Percentiles rank a stretch among this genome's conserved stretches.
Evolutionary conservation across 2,888 invertebrate species (phyloP).

Genomic region (Watsonalla cultraria): DNA sequence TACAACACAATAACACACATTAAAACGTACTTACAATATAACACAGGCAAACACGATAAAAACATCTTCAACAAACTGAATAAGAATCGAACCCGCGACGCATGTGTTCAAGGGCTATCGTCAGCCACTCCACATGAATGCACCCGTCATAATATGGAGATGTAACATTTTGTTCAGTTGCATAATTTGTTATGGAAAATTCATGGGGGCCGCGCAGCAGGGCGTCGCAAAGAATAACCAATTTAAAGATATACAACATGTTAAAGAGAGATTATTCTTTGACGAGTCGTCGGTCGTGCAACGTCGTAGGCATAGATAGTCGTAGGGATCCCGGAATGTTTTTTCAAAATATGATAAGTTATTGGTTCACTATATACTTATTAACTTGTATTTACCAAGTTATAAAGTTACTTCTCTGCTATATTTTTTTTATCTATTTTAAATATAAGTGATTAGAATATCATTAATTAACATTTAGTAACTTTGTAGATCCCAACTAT

Average conservation of each 20-base stretch:
- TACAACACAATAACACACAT: slow-evolving; percentile 19
- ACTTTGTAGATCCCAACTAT: too few relatives aligned
- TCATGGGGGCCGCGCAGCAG: slow-evolving; percentile 54
- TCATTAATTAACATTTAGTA: too few relatives aligned
- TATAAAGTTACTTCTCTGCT: too few relatives aligned
- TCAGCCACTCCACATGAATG: slow-evolving; percentile 41
- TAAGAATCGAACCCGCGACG: slow-evolving; percentile 59
- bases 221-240: slow-evolving; percentile 12
- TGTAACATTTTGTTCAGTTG: slow-evolving; percentile 47
- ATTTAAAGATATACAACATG: too few relatives aligned
- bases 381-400: too few relatives aligned
- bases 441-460: too few relatives aligned
- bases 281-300: too few relatives aligned
- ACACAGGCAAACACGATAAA: slow-evolving; percentile 32
- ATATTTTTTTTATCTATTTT: too few relatives aligned
- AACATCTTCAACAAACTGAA: slow-evolving; percentile 64
- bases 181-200: slow-evolving; percentile 57
- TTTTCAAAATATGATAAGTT: too few relatives aligned
- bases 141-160: slow-evolving; percentile 60
- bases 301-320: too few relatives aligned
- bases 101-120: slow-evolving; percentile 69
- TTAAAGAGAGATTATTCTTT: too few relatives aligned
- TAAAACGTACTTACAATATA: slow-evolving; percentile 27
- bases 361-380: too few relatives aligned
- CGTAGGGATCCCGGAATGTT: not conserved